Percentiles rank a stretch among this genome's conserved stretches.
Conservation (phyloP, 1,140 invertebrate genomes). For the Sinonovacula constricta region DNA sequence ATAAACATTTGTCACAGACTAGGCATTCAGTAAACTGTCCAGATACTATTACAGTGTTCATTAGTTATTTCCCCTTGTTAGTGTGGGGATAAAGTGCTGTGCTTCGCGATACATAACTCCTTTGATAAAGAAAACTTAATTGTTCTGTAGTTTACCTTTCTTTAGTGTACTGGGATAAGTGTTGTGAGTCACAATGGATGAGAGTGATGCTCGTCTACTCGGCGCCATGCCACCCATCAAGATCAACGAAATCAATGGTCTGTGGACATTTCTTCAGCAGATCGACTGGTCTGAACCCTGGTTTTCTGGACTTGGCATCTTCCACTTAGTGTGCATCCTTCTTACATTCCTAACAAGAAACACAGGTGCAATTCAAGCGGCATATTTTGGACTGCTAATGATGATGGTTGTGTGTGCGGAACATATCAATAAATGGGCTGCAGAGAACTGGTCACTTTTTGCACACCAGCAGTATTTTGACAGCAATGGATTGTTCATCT, state of each 20-base stretch:
- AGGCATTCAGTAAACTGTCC: too few species aligned
- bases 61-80: too few species aligned
- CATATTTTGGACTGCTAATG: slow-evolving; percentile 80
- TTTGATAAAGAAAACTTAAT: too few species aligned
- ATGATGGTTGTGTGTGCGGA: slow-evolving; percentile 92
- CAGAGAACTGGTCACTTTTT: slow-evolving; percentile 87
- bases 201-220: too few species aligned
- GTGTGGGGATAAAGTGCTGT: too few species aligned
- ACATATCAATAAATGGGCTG: slow-evolving; percentile 91
- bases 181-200: too few species aligned
- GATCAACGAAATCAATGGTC: slow-evolving; percentile 32
- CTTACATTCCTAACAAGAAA: slow-evolving; percentile 44
- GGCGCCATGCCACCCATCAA: slow-evolving; percentile 28
- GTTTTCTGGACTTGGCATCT: slow-evolving; percentile 43
- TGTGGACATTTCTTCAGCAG: slow-evolving; percentile 14
- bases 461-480: slow-evolving; percentile 95
- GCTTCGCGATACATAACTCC: too few species aligned
- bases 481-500: slow-evolving; percentile 93
- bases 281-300: slow-evolving; percentile 55
- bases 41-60: too few species aligned
- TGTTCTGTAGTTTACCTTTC: too few species aligned
- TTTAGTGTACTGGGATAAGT: too few species aligned
- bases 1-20: too few species aligned
- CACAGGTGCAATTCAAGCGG: slow-evolving; percentile 21
- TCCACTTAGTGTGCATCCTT: slow-evolving; percentile 47